Percentiles rank a stretch among this genome's conserved stretches.
phyloP scores from a whole-genome alignment of 2,888 invertebrate genomes.

The Physocephala rufipes region DNA sequence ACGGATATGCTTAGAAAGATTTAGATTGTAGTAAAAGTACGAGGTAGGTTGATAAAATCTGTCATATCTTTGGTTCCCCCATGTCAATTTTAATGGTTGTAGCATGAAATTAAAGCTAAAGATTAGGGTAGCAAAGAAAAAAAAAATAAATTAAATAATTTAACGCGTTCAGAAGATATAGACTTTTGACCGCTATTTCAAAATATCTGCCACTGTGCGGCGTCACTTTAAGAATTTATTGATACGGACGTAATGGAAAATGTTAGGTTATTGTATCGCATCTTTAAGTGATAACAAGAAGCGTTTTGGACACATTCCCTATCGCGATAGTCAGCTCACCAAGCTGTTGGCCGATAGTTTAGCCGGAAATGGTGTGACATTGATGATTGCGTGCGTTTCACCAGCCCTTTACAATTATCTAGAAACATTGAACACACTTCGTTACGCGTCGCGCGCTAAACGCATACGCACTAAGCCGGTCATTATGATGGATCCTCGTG shows the following conservation, averaged over 20 bases:
- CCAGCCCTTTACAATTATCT: slow-evolving; percentile 85
- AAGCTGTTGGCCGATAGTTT: slow-evolving; percentile 92
- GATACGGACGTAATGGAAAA: neutral
- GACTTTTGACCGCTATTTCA: no score
- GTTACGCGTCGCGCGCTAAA: slow-evolving; percentile 93
- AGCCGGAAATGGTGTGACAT: slow-evolving; percentile 91
- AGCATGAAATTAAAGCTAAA: no score
- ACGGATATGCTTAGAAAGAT: no score
- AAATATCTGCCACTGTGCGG: no score
- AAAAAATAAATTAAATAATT: no score
- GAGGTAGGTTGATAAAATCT: no score
- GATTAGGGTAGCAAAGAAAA: no score
- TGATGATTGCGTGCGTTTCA: slow-evolving; percentile 96
- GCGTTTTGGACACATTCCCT: slow-evolving; percentile 87
- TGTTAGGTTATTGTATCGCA: slow-evolving; percentile 95
- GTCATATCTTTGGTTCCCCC: no score
- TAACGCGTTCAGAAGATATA: no score
- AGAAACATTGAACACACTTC: slow-evolving; percentile 89
- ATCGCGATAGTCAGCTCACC: slow-evolving; percentile 92
- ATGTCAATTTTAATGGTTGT: no score
- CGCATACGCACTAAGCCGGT: slow-evolving; percentile 92
- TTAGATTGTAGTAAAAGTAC: no score
- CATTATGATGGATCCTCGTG: slow-evolving; percentile 94
- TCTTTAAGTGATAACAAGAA: slow-evolving; percentile 85
- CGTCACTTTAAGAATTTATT: no score